A percentile compares a stretch with the other conserved stretches of the same genome.
phyloP scores from a whole-genome alignment of 2,113 vertebrate genomes.

The Cettia cetti region DNA sequence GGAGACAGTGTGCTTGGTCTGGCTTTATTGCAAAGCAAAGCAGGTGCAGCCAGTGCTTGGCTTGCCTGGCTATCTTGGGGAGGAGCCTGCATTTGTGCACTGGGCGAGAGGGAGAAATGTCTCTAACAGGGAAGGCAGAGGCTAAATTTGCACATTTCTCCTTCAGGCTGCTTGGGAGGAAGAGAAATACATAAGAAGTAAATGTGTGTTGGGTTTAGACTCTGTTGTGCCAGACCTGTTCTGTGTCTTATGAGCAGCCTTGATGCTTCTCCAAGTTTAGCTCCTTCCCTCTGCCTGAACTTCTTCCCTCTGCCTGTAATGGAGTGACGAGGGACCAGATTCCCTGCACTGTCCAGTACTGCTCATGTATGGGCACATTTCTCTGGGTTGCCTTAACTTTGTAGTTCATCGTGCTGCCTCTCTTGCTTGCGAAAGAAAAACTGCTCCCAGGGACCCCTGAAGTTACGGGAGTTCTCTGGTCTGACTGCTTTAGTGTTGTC shows the following conservation, averaged over 20 bases:
- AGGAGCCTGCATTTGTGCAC: background rate
- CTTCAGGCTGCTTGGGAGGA: background rate
- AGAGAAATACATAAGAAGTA: background rate
- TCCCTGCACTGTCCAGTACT: background rate
- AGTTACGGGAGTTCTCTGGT: background rate
- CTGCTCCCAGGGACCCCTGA: background rate
- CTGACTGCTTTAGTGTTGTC: background rate
- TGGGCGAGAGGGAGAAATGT: background rate
- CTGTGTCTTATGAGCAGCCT: background rate
- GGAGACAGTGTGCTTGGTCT: background rate
- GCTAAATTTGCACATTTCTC: background rate
- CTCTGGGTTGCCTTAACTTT: background rate
- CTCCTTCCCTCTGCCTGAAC: background rate
- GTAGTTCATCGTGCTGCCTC: background rate
- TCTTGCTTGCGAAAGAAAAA: background rate
- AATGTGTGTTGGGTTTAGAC: background rate
- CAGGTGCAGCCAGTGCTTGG: background rate
- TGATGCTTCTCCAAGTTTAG: background rate
- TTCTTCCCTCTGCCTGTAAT: background rate
- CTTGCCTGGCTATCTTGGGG: background rate
- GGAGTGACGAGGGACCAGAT: background rate
- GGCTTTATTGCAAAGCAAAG: background rate
- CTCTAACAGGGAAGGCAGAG: background rate
- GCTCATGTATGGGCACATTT: background rate
- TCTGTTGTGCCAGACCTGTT: background rate